Evolutionary conservation across 2,113 vertebrate genomes (phyloP).

Genomic region (Gulo gulo): DNA sequence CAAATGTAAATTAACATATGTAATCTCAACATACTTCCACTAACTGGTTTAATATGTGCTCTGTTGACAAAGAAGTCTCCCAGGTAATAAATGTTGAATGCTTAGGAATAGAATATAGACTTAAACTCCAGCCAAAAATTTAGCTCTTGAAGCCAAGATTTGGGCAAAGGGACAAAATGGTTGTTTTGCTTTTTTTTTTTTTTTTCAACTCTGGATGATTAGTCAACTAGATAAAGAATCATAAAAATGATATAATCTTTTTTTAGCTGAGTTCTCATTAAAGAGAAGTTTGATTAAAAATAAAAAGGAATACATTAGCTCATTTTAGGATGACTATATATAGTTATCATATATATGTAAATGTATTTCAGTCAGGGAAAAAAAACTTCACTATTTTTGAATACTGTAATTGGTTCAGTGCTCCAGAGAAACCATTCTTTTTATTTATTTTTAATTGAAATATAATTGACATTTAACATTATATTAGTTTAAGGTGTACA

Average conservation of each 20-base stretch:
- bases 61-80: slow-evolving; percentile 64
- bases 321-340: not conserved
- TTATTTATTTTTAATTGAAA: not conserved
- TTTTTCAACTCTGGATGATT: not conserved
- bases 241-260: not conserved
- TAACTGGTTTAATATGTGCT: slow-evolving; percentile 62
- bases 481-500: not conserved
- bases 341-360: not conserved
- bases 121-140: not conserved
- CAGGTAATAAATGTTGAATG: slow-evolving; percentile 66
- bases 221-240: slow-evolving; percentile 3
- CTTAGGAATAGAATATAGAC: slow-evolving; percentile 15
- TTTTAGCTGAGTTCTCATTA: slow-evolving; percentile 13
- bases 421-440: not conserved
- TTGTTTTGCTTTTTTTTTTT: not conserved
- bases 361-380: not conserved
- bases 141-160: not conserved
- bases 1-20: slow-evolving; percentile 66
- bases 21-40: slow-evolving; percentile 46
- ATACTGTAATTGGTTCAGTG: not conserved
- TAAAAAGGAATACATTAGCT: slow-evolving; percentile 18
- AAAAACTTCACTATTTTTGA: slow-evolving; percentile 2
- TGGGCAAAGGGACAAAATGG: slow-evolving; percentile 19
- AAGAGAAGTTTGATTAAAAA: slow-evolving; percentile 40
- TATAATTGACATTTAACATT: not conserved